Evolutionary conservation across 2,113 vertebrate genomes (phyloP).

Genomic region (Pomatostomus ruficeps): DNA sequence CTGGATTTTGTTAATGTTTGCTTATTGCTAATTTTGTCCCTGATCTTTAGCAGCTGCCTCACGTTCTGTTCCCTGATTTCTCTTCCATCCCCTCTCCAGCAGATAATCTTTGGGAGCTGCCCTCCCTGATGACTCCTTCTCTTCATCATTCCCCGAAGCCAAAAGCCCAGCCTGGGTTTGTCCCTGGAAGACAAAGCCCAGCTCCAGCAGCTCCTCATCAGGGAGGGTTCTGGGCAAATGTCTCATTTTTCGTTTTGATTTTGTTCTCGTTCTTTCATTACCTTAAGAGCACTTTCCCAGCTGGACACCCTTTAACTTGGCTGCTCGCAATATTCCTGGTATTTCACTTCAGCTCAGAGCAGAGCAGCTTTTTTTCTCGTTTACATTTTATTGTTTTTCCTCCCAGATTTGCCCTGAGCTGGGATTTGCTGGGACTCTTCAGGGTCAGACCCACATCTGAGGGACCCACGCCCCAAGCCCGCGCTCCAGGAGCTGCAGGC

Average conservation of each 20-base stretch:
- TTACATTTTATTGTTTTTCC: neutral
- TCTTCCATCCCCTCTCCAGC: neutral
- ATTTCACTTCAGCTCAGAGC: neutral
- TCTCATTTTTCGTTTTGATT: neutral
- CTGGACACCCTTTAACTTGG: neutral
- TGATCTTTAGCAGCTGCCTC: neutral
- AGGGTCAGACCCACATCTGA: fast-evolving
- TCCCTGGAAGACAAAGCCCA: neutral
- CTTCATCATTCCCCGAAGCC: neutral
- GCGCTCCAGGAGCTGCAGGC: fast-evolving
- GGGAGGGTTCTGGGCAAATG: neutral
- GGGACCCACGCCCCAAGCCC: fast-evolving
- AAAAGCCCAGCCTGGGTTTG: neutral
- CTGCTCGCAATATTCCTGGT: neutral
- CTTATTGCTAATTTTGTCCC: neutral
- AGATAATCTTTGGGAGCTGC: neutral
- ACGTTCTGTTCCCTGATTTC: conserved; percentile 26
- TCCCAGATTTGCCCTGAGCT: neutral
- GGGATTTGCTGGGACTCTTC: neutral
- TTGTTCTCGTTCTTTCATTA: neutral
- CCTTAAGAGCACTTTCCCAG: neutral
- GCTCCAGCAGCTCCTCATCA: neutral
- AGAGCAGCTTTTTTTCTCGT: neutral
- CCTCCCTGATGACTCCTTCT: neutral
- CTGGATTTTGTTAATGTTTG: neutral